Evolutionary conservation across 2,113 vertebrate species (phyloP), one percentile per base, ranked within the genome.

Genomic region (Macrotis lagotis): DNA sequence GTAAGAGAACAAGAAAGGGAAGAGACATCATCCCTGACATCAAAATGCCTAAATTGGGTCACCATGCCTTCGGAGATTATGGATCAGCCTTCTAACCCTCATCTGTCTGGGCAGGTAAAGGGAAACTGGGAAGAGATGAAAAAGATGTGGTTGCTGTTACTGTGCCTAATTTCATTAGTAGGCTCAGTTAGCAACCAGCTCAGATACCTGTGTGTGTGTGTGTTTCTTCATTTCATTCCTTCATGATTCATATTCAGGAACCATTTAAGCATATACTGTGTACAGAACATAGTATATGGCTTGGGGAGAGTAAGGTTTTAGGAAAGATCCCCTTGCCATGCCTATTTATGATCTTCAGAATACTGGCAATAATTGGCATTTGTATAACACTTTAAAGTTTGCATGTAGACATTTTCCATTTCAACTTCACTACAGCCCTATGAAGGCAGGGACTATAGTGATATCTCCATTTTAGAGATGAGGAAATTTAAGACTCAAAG

Each of bases 391-490:
- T 31, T 59, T 59, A 59, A 44, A 37, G 11, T 19, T 44, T 44
- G 37, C 59, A n/a, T 37, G n/a, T n/a, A 83, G 66, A 44, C 66
- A 83, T 83, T 83, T 83, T 1, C 11, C 49, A 37, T 26, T 83
- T 26, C 83, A 22, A 92, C 51, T 74, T 91, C 44, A 48, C 0
- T 7, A 31, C 8, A 91, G 48, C 25, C 90, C 83, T 37, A 28
- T 8, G n/a, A 94, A 50, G 44, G 66, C 44, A 8, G 37, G 37
- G 7, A 19, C 14, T 14, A 74, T 88, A 53, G 53, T 48, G 5
- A 22, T 49, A 48, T 90, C 66, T 88, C 59, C 48, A 49, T 91
- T 95, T 90, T 31, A 93, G 11, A 95, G 52, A 88, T 48, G 28
- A 50, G 55, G 83, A 14, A 22, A 14, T 24, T 55, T 7, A 49